Percentiles rank a stretch among this genome's conserved stretches.
These are phyloP conservation scores for Deilephila elpenor DNA, from an alignment of 2,888 invertebrate genomes.

Conservation along the genomic window DNA sequence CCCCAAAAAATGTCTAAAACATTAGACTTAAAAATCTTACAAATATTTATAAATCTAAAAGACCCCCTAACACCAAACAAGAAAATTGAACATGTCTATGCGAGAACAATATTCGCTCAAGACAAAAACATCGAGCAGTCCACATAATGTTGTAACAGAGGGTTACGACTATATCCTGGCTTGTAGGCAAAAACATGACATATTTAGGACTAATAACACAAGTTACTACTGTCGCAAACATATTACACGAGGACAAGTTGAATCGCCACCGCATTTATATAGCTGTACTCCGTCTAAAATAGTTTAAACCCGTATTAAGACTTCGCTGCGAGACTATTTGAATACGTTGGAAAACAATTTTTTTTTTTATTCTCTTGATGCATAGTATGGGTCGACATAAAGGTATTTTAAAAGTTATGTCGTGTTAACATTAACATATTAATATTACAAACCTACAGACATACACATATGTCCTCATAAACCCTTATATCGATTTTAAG, in stretches of 20 bases:
- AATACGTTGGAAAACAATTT: neutral
- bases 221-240: neutral
- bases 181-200: conserved; percentile 5
- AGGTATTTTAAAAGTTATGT: too few relatives aligned
- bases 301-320: neutral
- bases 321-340: neutral
- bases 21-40: neutral
- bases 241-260: neutral
- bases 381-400: too few relatives aligned
- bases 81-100: neutral
- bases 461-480: too few relatives aligned
- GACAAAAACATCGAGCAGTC: conserved; percentile 2
- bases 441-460: too few relatives aligned
- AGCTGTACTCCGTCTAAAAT: neutral
- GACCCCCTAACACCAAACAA: neutral
- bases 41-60: neutral
- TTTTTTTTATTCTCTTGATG: neutral
- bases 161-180: neutral
- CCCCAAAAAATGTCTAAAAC: too few relatives aligned
- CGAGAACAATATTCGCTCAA: neutral
- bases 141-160: neutral
- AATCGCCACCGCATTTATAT: neutral
- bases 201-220: conserved; percentile 8
- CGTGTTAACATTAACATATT: too few relatives aligned
- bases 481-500: too few relatives aligned